Evolutionary conservation across 2,113 vertebrate genomes (phyloP), one percentile per base, ranked within the genome.

Genomic region (Myotis brandtii): DNA sequence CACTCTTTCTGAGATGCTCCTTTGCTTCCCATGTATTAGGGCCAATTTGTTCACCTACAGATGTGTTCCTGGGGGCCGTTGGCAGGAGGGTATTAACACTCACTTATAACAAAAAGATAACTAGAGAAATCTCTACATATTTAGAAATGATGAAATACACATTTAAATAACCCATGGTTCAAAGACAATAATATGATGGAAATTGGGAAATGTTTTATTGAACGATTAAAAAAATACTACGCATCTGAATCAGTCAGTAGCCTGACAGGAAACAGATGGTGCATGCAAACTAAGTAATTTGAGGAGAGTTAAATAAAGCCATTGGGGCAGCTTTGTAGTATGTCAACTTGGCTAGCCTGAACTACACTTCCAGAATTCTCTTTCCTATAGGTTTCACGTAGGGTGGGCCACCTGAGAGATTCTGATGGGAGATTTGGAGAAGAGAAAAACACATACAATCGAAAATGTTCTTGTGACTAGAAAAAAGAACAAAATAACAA

Each of bases 401-500:
- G 13, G 34, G n/a, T 66, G 5, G 43, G 6, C 5, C 23, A 70
- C 16, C 79, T 89, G 46, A 72, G 8, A 83, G n/a, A 85, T 40
- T 46, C 40, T 66, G 5, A 27, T 69, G 8, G 37, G 77, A 79
- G 34, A 92, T 90, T 67, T 80, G 76, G 23, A 72, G 9, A 9
- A 17, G 34, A 91, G 80, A 86, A 84, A 43, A 52, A 66, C 10
- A 89, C 3, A 52, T 27, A 20, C 62, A 59, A 64, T 25, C n/a
- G 50, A 17, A 54, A 77, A 52, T 5, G 37, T 79, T 85, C 64
- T 91, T 1, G 9, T 37, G 88, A 66, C 48, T 80, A 34, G 70
- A 92, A 81, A 64, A 54, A 91, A 37, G 18, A 86, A 86, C 34
- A 64, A 89, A 89, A 66, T 32, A 73, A 83, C 30, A 52, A 92